Evolutionary conservation across 2,797 vertebrate genomes (phyloP).

Genomic region (Tokudaia muenninki): DNA sequence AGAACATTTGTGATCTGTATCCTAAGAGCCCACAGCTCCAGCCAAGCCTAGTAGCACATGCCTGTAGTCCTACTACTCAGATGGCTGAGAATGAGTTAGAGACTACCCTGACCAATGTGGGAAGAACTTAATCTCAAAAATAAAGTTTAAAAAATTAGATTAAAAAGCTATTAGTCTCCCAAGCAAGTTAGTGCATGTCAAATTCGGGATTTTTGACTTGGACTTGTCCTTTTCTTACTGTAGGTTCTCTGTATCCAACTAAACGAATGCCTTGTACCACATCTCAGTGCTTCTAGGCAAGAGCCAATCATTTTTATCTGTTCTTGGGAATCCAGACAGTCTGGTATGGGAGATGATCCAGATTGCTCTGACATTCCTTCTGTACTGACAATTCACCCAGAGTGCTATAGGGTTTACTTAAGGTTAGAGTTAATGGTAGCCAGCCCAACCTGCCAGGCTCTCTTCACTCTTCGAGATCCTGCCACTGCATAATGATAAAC

Average conservation of each 20-base stretch:
- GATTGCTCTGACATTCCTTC: slow-evolving; percentile 32
- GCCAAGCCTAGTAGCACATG: not conserved
- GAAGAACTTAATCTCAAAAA: not conserved
- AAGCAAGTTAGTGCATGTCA: not conserved
- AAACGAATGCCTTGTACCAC: not conserved
- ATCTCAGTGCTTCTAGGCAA: slow-evolving; percentile 17
- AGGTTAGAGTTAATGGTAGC: not conserved
- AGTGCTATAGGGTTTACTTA: slow-evolving; percentile 19
- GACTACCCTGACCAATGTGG: not conserved
- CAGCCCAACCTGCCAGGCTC: slow-evolving; percentile 10
- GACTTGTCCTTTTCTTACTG: not conserved
- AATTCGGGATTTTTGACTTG: not conserved
- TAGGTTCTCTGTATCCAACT: not conserved
- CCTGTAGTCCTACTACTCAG: not conserved
- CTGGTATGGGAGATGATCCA: not conserved
- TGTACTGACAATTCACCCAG: not conserved
- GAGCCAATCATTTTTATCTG: not conserved
- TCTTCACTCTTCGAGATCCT: slow-evolving; percentile 43
- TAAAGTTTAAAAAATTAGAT: not conserved
- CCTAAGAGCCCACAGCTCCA: slow-evolving; percentile 57
- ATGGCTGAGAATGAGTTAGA: not conserved
- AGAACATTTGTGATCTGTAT: not conserved
- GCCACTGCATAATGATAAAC: slow-evolving; percentile 27
- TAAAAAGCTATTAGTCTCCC: not conserved
- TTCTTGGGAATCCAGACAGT: slow-evolving; percentile 13